These are phyloP conservation scores for Cordylochernes scorpioides DNA, from an alignment of 2,888 invertebrate species.

Conservation along the genomic window DNA sequence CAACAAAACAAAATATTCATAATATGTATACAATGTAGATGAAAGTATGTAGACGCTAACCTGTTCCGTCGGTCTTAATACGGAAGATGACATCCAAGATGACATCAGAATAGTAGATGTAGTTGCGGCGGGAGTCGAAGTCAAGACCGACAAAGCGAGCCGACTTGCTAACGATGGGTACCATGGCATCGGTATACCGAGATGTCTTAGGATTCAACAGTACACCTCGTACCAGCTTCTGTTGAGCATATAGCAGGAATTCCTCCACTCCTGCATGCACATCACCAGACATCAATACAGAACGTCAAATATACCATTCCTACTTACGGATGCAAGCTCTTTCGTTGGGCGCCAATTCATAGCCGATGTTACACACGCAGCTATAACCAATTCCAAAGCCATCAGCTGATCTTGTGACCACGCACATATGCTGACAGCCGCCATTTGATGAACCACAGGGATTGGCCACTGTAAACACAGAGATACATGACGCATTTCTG, in stretches of 20 bases:
- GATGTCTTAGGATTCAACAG: conserved; percentile 15
- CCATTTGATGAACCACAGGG: conserved; percentile 68
- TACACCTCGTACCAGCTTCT: conserved; percentile 74
- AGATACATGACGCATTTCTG: conserved; percentile 1
- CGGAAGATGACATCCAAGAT: conserved; percentile 71
- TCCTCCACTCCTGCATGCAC: conserved; percentile 36
- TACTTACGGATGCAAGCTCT: conserved; percentile 40
- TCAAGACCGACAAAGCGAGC: conserved; percentile 84
- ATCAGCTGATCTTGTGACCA: conserved; percentile 35
- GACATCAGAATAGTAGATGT: conserved; percentile 91
- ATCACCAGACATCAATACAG: too few species aligned
- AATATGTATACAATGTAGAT: background rate
- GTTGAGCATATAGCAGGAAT: conserved; percentile 82
- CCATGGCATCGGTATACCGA: conserved; percentile 76
- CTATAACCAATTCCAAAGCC: conserved; percentile 46
- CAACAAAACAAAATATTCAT: too few species aligned
- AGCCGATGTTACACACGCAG: conserved; percentile 75
- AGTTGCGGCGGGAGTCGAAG: conserved; percentile 63
- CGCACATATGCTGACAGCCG: conserved; percentile 76
- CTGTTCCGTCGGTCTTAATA: conserved; percentile 25
- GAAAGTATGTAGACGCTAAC: conserved; percentile 15
- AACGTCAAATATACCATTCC: conserved; percentile 1
- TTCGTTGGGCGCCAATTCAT: conserved; percentile 40
- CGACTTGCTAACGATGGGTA: conserved; percentile 66
- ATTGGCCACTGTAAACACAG: conserved; percentile 27